phyloP scores from a whole-genome alignment of 2,113 vertebrate genomes.

The Platichthys flesus region DNA sequence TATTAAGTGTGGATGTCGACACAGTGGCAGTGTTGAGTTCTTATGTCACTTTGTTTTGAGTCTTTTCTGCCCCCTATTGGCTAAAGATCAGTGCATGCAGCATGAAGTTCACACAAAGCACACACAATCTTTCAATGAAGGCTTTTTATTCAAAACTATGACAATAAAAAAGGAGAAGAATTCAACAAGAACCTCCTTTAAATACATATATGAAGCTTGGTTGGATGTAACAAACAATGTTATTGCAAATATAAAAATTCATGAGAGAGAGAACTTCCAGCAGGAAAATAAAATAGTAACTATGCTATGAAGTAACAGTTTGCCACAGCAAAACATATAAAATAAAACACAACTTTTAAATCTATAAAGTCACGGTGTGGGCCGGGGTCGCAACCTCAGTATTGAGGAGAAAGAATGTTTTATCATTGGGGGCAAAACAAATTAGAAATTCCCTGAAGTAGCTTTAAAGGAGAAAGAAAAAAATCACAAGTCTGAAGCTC shows the following conservation, averaged over 20 bases:
- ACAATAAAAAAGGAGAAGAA: slow-evolving; percentile 35
- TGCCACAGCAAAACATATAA: background rate
- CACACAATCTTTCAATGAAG: slow-evolving; percentile 4
- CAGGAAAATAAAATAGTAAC: slow-evolving; percentile 28
- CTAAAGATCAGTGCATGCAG: too few relatives aligned
- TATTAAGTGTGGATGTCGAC: too few relatives aligned
- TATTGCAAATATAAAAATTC: slow-evolving; percentile 14
- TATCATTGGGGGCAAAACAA: background rate
- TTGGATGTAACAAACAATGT: slow-evolving; percentile 73
- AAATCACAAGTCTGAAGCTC: slow-evolving; percentile 41
- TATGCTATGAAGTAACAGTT: slow-evolving; percentile 75
- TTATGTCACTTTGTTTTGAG: too few relatives aligned
- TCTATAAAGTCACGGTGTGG: background rate
- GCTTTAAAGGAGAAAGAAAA: slow-evolving; percentile 10
- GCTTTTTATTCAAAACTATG: slow-evolving; percentile 74
- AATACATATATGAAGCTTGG: slow-evolving; percentile 61
- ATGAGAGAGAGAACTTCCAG: slow-evolving; percentile 3
- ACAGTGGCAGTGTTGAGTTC: too few relatives aligned
- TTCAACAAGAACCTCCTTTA: slow-evolving; percentile 41
- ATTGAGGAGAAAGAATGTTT: slow-evolving; percentile 6
- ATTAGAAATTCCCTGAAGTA: background rate
- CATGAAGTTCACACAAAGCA: background rate
- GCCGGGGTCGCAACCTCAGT: background rate
- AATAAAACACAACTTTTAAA: background rate
- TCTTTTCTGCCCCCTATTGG: too few relatives aligned